phyloP scores from a whole-genome alignment of 2,797 vertebrate species.

The Ispidina lecontei region DNA sequence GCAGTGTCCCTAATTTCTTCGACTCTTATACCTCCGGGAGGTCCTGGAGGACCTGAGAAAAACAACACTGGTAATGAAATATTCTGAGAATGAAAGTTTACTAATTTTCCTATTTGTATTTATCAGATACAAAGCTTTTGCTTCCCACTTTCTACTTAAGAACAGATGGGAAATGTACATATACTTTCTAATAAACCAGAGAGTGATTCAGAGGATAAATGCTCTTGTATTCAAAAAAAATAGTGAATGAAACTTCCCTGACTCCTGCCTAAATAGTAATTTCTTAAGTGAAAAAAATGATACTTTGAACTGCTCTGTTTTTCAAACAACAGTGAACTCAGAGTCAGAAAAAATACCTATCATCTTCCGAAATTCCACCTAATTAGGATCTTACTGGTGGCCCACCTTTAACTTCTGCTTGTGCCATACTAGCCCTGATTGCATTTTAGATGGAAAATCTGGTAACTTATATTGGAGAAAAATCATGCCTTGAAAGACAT shows the following conservation, averaged over 20 bases:
- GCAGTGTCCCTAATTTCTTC: constrained; percentile 84
- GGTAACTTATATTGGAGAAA: background rate
- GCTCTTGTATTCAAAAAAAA: background rate
- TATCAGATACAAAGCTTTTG: background rate
- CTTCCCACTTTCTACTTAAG: background rate
- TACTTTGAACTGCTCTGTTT: background rate
- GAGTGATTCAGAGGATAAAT: background rate
- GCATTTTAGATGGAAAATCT: background rate
- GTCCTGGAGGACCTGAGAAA: constrained; percentile 90
- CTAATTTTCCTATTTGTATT: background rate
- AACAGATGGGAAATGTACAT: background rate
- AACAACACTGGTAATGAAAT: background rate
- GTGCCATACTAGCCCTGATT: background rate
- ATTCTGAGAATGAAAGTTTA: background rate
- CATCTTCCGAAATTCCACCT: background rate
- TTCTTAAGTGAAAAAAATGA: background rate
- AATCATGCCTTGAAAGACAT: background rate
- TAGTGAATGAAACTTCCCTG: background rate
- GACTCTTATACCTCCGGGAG: constrained; percentile 90
- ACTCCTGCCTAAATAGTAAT: background rate
- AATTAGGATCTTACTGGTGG: background rate
- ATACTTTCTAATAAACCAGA: background rate
- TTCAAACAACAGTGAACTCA: background rate
- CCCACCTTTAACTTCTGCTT: background rate
- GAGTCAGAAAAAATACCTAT: background rate